Percentiles rank a stretch among this genome's conserved stretches.
phyloP scores from a whole-genome alignment of 1,140 invertebrate genomes.

The Caenorhabditis latens region DNA sequence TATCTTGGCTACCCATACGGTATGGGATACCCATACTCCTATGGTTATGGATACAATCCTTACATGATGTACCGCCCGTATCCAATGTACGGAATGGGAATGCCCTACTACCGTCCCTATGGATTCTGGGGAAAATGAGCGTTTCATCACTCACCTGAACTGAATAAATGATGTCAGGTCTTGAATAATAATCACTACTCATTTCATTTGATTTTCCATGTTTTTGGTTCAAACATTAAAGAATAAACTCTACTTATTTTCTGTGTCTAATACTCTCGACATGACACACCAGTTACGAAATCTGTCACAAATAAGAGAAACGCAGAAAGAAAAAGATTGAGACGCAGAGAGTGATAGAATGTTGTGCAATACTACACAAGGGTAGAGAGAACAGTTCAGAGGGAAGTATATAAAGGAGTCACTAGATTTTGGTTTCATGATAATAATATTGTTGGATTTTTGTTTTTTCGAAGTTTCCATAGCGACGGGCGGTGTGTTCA shows the following conservation, averaged over 20 bases:
- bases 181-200: background rate
- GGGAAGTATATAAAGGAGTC: slow-evolving; percentile 28
- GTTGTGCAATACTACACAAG: slow-evolving; percentile 41
- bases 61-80: slow-evolving; percentile 50
- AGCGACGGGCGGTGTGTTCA: too few species aligned
- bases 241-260: background rate
- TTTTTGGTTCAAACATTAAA: background rate
- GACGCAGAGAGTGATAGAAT: background rate
- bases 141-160: background rate
- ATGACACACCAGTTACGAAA: background rate
- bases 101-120: slow-evolving; percentile 42
- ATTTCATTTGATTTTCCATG: background rate
- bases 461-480: background rate
- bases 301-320: background rate
- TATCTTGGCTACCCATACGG: slow-evolving; percentile 24
- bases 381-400: background rate
- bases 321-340: background rate
- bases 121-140: slow-evolving; percentile 37
- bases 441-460: background rate
- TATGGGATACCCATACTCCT: slow-evolving; percentile 21
- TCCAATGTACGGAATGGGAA: slow-evolving; percentile 41
- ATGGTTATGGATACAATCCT: slow-evolving; percentile 39
- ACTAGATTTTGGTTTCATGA: background rate
- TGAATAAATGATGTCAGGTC: background rate
- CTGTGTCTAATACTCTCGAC: background rate